Evolutionary conservation across 2,113 vertebrate species (phyloP), one percentile per base, ranked within the genome.

Genomic region (Misgurnus anguillicaudatus): DNA sequence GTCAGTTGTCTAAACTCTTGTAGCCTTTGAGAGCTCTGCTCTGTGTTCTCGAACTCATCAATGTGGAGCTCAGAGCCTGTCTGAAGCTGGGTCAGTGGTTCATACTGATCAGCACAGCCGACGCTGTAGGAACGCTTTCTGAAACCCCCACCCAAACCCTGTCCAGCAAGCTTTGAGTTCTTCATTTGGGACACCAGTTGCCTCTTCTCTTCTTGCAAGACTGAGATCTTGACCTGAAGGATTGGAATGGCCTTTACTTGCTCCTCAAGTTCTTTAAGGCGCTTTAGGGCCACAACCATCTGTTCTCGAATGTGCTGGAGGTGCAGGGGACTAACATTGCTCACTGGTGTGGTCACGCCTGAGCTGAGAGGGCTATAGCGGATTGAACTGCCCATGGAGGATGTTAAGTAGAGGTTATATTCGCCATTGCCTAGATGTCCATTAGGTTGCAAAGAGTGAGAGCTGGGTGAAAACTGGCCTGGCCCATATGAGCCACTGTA

Each of bases 221-320:
- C 96, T 0, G 97, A 95, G 70, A 99, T 99, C 91, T 98, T 98
- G 7, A 98, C 98, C 87, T 97, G 98, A 58, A 99, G 89, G 82
- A 98, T 94, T 0, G 98, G 98, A 88, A 99, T 98, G 68, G 95
- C 95, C 78, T 95, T 95, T 41, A 95, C 97, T 84, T 98, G 97
- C 77, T 96, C 96, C 88, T 99, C 97, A 0, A 99, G 92, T 87
- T 98, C 98, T 83, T 98, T 98, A 19, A 99, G 92, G 78, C 92
- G 93, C 84, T 92, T 95, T 7, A 99, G 92, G 4, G 97, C 98
- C 51, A 98, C 85, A 0, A 97, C 95, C 98, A 99, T 99, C 91
- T 98, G 97, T 85, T 98, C 96, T 0, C 98, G 92, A 87, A 99
- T 98, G 69, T 98, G 95, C 41, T 99, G 97, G 83, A 99, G 93